Conservation (phyloP, 2,797 vertebrate species). For the Anguilla marmorata region DNA sequence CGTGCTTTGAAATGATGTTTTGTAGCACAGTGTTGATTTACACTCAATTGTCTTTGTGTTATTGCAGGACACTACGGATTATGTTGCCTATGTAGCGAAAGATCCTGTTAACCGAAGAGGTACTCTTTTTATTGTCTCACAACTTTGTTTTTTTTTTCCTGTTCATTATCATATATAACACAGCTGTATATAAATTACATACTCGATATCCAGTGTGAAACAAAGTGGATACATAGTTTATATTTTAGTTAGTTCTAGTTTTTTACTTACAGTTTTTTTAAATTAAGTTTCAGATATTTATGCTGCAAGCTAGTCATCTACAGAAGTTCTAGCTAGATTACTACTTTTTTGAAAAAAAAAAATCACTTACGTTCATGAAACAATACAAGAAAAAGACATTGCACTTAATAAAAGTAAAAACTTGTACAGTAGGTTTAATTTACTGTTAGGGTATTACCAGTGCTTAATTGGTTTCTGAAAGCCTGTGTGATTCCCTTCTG, state of each 20-base stretch:
- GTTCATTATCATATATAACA: background rate
- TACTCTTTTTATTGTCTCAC: slow-evolving; percentile 58
- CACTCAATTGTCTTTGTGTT: slow-evolving; percentile 19
- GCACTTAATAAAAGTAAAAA: too few species aligned
- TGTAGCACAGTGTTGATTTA: background rate
- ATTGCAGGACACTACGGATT: slow-evolving; percentile 92
- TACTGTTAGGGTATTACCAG: background rate
- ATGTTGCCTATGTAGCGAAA: slow-evolving; percentile 96
- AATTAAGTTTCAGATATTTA: background rate
- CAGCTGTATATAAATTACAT: background rate
- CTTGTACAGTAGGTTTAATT: background rate
- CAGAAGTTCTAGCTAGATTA: background rate
- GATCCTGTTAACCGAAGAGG: slow-evolving; percentile 99
- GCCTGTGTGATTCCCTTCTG: slow-evolving; percentile 41
- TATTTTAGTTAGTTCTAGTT: background rate
- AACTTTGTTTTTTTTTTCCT: background rate
- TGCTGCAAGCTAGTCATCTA: background rate
- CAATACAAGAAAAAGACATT: too few species aligned
- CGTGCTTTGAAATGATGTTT: background rate
- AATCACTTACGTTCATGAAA: too few species aligned
- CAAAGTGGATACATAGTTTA: background rate
- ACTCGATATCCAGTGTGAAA: background rate
- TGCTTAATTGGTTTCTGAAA: background rate
- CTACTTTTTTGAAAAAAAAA: too few species aligned
- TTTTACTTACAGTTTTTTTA: background rate